Percentiles rank a stretch among this genome's conserved stretches.
Evolutionary conservation across 2,888 invertebrate species (phyloP).

Genomic region (Andricus curvator): DNA sequence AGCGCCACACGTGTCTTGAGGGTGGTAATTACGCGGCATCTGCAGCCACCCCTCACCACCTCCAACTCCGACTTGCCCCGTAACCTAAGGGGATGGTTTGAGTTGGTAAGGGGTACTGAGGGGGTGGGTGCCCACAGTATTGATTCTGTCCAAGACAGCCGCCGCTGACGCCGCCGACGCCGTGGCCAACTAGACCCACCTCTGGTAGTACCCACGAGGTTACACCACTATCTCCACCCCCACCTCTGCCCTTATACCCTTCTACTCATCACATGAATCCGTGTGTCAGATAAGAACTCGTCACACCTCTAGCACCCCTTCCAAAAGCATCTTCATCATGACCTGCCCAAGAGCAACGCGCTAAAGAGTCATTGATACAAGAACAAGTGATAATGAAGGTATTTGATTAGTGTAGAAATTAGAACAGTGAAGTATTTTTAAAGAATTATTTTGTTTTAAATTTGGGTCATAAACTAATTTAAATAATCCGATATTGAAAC

Average conservation of each 20-base stretch:
- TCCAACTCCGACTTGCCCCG: constrained; percentile 70
- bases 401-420: background rate
- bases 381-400: background rate
- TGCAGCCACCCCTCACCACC: constrained; percentile 73
- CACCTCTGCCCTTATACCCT: constrained; percentile 39
- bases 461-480: too few species aligned
- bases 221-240: constrained; percentile 62
- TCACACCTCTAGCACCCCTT: constrained; percentile 28
- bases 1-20: constrained; percentile 77
- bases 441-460: too few species aligned
- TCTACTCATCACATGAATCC: constrained; percentile 37
- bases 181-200: constrained; percentile 78
- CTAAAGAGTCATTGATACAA: background rate
- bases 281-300: constrained; percentile 43
- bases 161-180: constrained; percentile 65
- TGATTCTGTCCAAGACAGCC: constrained; percentile 79
- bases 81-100: constrained; percentile 71
- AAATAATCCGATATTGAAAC: background rate
- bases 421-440: background rate
- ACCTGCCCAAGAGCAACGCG: background rate
- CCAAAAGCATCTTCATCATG: constrained; percentile 15
- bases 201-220: constrained; percentile 76
- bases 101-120: constrained; percentile 60
- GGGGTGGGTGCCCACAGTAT: constrained; percentile 77
- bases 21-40: constrained; percentile 79